Conservation (phyloP, 2,888 invertebrate genomes). For the Stomorhina lunata region DNA sequence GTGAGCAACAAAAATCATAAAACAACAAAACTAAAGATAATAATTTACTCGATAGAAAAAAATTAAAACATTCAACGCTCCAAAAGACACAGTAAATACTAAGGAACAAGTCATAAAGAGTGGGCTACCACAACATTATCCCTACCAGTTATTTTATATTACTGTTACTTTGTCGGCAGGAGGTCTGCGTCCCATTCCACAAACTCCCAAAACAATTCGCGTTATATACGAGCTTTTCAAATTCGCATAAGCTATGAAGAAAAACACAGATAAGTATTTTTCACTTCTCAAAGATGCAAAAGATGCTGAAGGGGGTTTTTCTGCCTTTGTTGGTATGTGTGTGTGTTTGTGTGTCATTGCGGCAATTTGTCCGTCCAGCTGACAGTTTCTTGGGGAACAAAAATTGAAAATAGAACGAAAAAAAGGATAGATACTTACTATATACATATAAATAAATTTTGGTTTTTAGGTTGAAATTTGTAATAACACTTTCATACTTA, state of each 20-base stretch:
- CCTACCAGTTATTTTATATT: conserved; percentile 5
- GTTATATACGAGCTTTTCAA: not conserved
- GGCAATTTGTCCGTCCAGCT: not conserved
- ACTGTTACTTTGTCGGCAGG: conserved; percentile 35
- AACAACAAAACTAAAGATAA: conserved; percentile 45
- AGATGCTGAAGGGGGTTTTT: conserved; percentile 29
- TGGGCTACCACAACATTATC: conserved; percentile 8
- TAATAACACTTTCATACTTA: not conserved
- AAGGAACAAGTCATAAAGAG: not conserved
- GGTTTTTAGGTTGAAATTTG: conserved; percentile 43
- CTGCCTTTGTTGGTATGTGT: not conserved
- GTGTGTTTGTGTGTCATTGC: not conserved
- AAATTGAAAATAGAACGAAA: not conserved
- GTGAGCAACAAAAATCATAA: conserved; percentile 19
- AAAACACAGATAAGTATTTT: conserved; percentile 6
- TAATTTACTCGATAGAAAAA: conserved; percentile 43
- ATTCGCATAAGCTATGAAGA: not conserved
- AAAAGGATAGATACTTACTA: conserved; percentile 5
- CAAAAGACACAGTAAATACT: conserved; percentile 28
- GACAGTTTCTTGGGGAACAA: conserved; percentile 3
- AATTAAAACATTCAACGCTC: not conserved
- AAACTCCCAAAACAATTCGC: conserved; percentile 4
- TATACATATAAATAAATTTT: conserved; percentile 7
- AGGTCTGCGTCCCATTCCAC: not conserved
- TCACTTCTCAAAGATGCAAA: not conserved